Conservation (phyloP, 2,797 vertebrate genomes). For the Moxostoma hubbsi region DNA sequence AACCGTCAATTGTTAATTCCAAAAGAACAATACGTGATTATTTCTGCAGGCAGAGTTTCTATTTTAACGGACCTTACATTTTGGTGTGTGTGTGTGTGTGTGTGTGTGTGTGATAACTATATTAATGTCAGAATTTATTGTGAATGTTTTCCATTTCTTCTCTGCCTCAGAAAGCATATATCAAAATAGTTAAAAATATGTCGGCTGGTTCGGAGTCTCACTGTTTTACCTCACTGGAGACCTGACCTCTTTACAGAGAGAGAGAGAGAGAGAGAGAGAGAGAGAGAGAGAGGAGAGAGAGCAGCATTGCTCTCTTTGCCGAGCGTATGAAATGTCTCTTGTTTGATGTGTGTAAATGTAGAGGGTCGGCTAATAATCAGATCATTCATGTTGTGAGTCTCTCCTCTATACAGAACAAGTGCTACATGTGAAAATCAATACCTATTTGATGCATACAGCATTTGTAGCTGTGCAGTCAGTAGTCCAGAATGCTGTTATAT, state of each 20-base stretch:
- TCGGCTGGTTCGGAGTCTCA: constrained; percentile 41
- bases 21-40: constrained; percentile 83
- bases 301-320: background rate
- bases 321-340: constrained; percentile 52
- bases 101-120: constrained; percentile 60
- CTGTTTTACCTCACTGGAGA: constrained; percentile 46
- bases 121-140: constrained; percentile 68
- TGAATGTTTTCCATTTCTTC: constrained; percentile 53
- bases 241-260: constrained; percentile 63
- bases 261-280: background rate
- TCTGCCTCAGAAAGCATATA: constrained; percentile 52
- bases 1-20: constrained; percentile 95
- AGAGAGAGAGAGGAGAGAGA: too few relatives aligned
- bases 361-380: constrained; percentile 61
- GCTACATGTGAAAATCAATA: constrained; percentile 70
- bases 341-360: constrained; percentile 59
- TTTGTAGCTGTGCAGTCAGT: constrained; percentile 69
- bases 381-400: constrained; percentile 64
- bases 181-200: constrained; percentile 49
- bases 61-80: constrained; percentile 62
- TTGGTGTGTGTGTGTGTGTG: constrained; percentile 22
- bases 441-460: constrained; percentile 66
- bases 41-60: constrained; percentile 78
- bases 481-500: constrained; percentile 58
- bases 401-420: constrained; percentile 69